Percentiles rank a stretch among this genome's conserved stretches.
phyloP scores from a whole-genome alignment of 2,888 invertebrate genomes.

The Xestia sexstrigata region DNA sequence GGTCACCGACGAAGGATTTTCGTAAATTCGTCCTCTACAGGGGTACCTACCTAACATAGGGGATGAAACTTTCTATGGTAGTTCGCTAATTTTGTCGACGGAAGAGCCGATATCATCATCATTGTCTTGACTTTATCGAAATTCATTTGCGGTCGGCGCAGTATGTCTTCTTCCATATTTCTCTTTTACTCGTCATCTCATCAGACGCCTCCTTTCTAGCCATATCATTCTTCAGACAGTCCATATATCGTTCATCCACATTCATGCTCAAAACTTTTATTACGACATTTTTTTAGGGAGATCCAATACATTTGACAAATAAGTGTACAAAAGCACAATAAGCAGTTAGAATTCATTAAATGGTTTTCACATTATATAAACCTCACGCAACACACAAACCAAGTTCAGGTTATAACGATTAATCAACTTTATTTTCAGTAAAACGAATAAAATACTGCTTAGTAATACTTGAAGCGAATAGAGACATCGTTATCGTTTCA shows the following conservation, averaged over 20 bases:
- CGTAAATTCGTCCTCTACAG: neutral
- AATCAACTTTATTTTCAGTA: neutral
- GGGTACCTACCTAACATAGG: neutral
- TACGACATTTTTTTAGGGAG: too few relatives aligned
- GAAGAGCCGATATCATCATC: too few relatives aligned
- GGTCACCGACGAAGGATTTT: neutral
- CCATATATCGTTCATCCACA: too few relatives aligned
- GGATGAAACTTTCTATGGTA: too few relatives aligned
- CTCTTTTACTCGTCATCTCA: too few relatives aligned
- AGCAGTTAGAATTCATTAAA: neutral
- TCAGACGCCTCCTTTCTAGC: too few relatives aligned
- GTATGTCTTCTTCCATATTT: too few relatives aligned
- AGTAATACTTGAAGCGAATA: constrained; percentile 7
- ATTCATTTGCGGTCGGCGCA: too few relatives aligned
- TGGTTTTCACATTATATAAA: neutral
- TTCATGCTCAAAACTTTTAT: too few relatives aligned
- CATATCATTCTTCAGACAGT: too few relatives aligned
- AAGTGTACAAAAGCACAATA: neutral
- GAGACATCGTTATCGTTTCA: constrained; percentile 10
- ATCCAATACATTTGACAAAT: neutral
- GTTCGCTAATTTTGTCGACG: too few relatives aligned
- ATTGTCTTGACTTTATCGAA: too few relatives aligned
- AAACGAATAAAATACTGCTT: neutral
- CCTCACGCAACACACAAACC: neutral
- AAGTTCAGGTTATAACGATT: neutral